Evolutionary conservation across 2,113 vertebrate genomes (phyloP).

Genomic region (Xiphias gladius): DNA sequence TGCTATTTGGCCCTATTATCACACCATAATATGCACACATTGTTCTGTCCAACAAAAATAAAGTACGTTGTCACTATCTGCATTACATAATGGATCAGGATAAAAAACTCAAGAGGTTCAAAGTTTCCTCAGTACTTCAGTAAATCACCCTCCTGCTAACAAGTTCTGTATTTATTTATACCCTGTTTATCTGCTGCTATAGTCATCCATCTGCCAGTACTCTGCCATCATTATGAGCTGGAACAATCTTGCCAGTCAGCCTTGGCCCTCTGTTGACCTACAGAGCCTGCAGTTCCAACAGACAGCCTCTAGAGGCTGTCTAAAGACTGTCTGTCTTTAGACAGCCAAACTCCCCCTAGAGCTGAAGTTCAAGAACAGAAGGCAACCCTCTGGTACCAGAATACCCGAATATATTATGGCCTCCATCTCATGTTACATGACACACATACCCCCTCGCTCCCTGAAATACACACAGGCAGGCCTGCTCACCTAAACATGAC

Average conservation of each 20-base stretch:
- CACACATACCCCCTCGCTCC: constrained; percentile 45
- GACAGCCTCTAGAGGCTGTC: constrained; percentile 54
- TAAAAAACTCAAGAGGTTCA: background rate
- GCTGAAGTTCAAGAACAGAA: constrained; percentile 50
- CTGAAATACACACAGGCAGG: constrained; percentile 72
- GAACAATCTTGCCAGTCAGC: constrained; percentile 48
- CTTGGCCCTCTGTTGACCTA: constrained; percentile 55
- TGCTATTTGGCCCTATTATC: fast-evolving
- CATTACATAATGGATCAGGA: background rate
- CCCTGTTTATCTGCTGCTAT: constrained; percentile 19
- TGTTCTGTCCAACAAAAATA: background rate
- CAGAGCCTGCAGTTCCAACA: constrained; percentile 46
- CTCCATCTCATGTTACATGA: constrained; percentile 66
- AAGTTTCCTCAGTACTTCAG: background rate
- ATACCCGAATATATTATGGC: constrained; percentile 69
- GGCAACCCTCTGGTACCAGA: constrained; percentile 46
- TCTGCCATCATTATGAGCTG: constrained; percentile 42
- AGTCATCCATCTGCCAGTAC: constrained; percentile 34
- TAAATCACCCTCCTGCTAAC: constrained; percentile 33
- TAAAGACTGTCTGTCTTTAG: constrained; percentile 22
- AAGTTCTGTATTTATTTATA: constrained; percentile 15
- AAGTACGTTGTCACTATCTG: background rate
- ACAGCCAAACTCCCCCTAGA: constrained; percentile 10
- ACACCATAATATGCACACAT: background rate
- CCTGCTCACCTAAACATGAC: constrained; percentile 27